Conservation (phyloP, 2,888 invertebrate species). For the Lasioglossum malachurum region DNA sequence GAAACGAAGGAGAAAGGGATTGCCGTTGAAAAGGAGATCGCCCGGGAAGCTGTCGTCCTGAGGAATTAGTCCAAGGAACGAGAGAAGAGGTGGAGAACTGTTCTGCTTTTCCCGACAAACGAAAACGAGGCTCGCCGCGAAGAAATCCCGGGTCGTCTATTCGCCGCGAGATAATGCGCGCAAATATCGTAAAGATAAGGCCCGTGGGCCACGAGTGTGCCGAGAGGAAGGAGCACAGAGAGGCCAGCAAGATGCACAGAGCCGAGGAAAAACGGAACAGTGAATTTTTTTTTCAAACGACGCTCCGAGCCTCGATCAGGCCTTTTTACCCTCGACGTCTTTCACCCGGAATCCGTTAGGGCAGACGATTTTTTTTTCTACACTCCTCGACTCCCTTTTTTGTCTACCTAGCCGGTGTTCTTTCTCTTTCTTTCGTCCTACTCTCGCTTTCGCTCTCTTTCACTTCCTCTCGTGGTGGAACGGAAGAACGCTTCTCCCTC, state of each 20-base stretch:
- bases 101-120: slow-evolving; percentile 45
- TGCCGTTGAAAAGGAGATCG: slow-evolving; percentile 38
- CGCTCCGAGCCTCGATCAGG: slow-evolving; percentile 41
- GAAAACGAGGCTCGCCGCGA: slow-evolving; percentile 48
- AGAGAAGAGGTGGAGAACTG: neutral
- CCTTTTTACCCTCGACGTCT: slow-evolving; percentile 69
- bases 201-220: slow-evolving; percentile 36
- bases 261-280: slow-evolving; percentile 69
- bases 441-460: slow-evolving; percentile 59
- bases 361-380: slow-evolving; percentile 75
- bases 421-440: slow-evolving; percentile 36
- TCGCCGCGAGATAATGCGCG: slow-evolving; percentile 81
- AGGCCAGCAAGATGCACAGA: slow-evolving; percentile 33
- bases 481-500: slow-evolving; percentile 48
- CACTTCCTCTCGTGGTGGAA: slow-evolving; percentile 44
- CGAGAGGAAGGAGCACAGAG: slow-evolving; percentile 20
- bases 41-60: slow-evolving; percentile 38
- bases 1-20: slow-evolving; percentile 18
- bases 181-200: slow-evolving; percentile 85
- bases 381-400: slow-evolving; percentile 2
- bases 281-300: slow-evolving; percentile 36
- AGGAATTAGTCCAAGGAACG: slow-evolving; percentile 62
- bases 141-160: slow-evolving; percentile 73
- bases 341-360: slow-evolving; percentile 82
- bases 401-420: neutral